These are phyloP conservation scores for Apis florea DNA, from an alignment of 1,140 invertebrate species.

Conservation along the genomic window DNA sequence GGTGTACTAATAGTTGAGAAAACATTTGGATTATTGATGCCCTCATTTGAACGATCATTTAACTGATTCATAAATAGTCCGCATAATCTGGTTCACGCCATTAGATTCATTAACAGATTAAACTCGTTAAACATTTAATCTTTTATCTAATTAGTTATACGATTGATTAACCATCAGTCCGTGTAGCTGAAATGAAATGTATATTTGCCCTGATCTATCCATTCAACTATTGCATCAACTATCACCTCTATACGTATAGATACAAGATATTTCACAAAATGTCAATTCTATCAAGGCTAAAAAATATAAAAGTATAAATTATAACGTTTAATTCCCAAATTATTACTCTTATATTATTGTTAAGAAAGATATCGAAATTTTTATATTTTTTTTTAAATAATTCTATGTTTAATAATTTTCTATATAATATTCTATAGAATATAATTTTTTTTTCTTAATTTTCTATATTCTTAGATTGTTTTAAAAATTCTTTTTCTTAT, in stretches of 20 bases:
- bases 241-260: neutral
- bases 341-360: too few species aligned
- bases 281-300: neutral
- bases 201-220: constrained; percentile 3
- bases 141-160: constrained; percentile 38
- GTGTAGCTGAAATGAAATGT: neutral
- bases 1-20: constrained; percentile 17
- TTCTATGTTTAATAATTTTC: too few species aligned
- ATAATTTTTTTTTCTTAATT: too few species aligned
- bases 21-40: constrained; percentile 41
- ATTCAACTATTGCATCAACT: neutral
- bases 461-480: too few species aligned
- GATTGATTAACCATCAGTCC: constrained; percentile 10
- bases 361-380: too few species aligned
- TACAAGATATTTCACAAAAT: neutral
- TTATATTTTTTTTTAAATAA: too few species aligned
- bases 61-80: constrained; percentile 8
- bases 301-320: too few species aligned
- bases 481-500: too few species aligned
- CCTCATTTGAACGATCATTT: constrained; percentile 26
- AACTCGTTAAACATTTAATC: constrained; percentile 40
- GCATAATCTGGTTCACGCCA: constrained; percentile 35
- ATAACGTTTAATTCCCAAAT: too few species aligned
- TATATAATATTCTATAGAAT: too few species aligned
- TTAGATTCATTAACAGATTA: constrained; percentile 35